Evolutionary conservation across 2,113 vertebrate genomes (phyloP).

Genomic region (Centropus unirufus): DNA sequence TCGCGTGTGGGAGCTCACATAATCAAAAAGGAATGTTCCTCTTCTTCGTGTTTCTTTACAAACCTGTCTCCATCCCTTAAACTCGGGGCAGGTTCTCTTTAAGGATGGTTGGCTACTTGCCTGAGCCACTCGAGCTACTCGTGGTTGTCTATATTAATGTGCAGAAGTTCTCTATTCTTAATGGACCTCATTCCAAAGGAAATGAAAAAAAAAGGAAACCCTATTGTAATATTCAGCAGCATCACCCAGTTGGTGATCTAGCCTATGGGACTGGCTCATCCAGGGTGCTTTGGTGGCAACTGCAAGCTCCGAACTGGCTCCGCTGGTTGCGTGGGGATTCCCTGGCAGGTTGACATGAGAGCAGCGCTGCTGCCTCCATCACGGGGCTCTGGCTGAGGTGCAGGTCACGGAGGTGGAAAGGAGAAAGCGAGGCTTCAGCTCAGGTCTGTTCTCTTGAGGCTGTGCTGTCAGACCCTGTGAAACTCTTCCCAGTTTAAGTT

Average conservation of each 20-base stretch:
- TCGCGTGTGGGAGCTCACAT: slow-evolving; percentile 51
- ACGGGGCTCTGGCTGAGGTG: not conserved
- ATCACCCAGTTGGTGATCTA: not conserved
- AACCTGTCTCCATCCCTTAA: not conserved
- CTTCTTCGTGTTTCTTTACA: not conserved
- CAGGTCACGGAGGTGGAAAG: not conserved
- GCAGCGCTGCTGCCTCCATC: not conserved
- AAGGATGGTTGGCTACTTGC: not conserved
- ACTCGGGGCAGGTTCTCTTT: not conserved
- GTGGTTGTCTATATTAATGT: not conserved
- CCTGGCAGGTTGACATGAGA: not conserved
- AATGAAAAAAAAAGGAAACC: not conserved
- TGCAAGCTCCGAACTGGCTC: slow-evolving; percentile 2
- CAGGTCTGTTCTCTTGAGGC: not conserved
- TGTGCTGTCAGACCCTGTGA: not conserved
- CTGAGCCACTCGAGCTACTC: not conserved
- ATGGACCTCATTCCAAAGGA: not conserved
- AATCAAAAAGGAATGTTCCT: slow-evolving; percentile 66
- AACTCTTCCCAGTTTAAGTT: not conserved
- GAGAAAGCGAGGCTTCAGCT: not conserved
- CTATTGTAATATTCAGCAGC: not conserved
- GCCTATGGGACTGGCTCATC: not conserved
- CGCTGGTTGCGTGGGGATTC: not conserved
- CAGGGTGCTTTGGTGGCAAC: not conserved
- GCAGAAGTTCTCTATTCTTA: not conserved